phyloP scores from a whole-genome alignment of 2,888 invertebrate species.

The Plagodis pulveraria region DNA sequence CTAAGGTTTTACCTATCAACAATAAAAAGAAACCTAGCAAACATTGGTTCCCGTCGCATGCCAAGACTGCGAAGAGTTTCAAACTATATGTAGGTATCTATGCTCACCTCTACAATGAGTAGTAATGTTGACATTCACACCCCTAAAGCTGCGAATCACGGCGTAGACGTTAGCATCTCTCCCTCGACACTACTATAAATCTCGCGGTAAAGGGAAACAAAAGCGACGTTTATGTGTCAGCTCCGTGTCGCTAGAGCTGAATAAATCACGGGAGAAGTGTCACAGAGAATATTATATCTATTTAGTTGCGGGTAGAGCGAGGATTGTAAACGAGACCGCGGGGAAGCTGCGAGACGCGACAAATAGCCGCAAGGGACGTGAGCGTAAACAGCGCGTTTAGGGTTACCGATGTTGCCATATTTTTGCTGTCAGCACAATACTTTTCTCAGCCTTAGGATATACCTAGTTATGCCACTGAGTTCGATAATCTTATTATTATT shows the following conservation, averaged over 20 bases:
- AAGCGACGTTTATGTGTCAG: conserved; percentile 83
- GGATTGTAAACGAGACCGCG: conserved; percentile 58
- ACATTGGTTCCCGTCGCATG: neutral
- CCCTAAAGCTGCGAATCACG: conserved; percentile 20
- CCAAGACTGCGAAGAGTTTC: neutral
- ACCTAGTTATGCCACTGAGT: too few relatives aligned
- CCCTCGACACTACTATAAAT: conserved; percentile 53
- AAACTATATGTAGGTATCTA: too few relatives aligned
- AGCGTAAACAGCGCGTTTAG: conserved; percentile 37
- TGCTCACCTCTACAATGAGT: neutral
- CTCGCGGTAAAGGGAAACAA: conserved; percentile 76
- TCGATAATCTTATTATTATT: too few relatives aligned
- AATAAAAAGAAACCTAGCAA: too few relatives aligned
- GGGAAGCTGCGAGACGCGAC: conserved; percentile 63
- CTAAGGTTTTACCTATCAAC: too few relatives aligned
- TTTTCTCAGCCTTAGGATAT: neutral
- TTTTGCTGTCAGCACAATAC: conserved; percentile 9
- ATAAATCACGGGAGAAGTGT: conserved; percentile 73
- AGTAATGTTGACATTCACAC: conserved; percentile 15
- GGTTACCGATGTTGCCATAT: conserved; percentile 30
- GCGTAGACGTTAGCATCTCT: conserved; percentile 37
- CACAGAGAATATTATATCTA: conserved; percentile 41
- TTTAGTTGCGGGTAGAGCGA: conserved; percentile 24
- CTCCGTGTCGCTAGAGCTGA: conserved; percentile 61
- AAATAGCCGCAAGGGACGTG: conserved; percentile 72